Evolutionary conservation across 2,113 vertebrate genomes (phyloP).

Genomic region (Corythornis madagascariensis): DNA sequence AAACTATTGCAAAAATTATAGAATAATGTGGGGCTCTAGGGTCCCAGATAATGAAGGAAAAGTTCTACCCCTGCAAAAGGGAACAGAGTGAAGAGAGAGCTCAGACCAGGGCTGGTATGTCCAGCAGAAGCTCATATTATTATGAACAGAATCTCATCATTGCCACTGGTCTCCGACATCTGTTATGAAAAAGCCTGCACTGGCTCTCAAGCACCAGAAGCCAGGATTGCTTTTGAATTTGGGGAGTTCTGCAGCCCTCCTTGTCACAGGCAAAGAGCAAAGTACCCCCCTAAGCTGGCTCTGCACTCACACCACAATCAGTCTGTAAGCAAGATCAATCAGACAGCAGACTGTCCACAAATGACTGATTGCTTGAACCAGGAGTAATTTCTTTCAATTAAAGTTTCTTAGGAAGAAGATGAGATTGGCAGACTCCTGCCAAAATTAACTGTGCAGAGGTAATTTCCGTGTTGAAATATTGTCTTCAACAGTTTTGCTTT

Average conservation of each 20-base stretch:
- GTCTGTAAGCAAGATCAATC: not conserved
- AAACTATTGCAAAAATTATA: not conserved
- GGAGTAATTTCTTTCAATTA: not conserved
- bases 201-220: not conserved
- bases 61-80: not conserved
- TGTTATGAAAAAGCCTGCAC: not conserved
- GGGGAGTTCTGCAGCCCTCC: not conserved
- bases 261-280: not conserved
- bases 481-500: not conserved
- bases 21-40: not conserved
- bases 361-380: not conserved
- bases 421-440: not conserved
- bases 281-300: not conserved
- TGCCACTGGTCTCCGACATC: not conserved
- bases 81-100: not conserved
- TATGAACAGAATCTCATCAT: not conserved
- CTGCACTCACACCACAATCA: not conserved
- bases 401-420: not conserved
- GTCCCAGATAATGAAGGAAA: not conserved
- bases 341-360: not conserved
- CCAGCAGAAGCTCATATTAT: not conserved
- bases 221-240: not conserved
- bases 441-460: not conserved
- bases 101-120: fast-evolving
- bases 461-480: not conserved